Evolutionary conservation across 2,113 vertebrate species (phyloP), one percentile per base, ranked within the genome.

Genomic region (Vicugna pacos): DNA sequence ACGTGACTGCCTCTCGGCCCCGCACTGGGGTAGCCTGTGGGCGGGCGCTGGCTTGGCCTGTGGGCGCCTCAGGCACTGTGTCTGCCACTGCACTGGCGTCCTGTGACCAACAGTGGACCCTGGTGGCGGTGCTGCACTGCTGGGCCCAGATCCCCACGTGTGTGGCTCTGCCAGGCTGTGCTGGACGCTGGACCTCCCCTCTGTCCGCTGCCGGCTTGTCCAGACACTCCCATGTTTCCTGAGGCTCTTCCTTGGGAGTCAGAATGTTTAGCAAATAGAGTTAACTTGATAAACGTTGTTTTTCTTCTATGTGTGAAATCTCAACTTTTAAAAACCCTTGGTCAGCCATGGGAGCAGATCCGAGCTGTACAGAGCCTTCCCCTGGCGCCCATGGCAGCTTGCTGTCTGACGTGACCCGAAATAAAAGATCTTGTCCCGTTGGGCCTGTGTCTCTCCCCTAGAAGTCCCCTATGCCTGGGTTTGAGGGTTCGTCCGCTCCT

Each of bases 121-220:
- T 4, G 50, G 38, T 28, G 72, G 60, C 35, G 5, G 3, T 11
- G 72, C 79, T 26, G 12, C 4, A 0, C 64, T 12, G 38, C 32
- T 12, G 52, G 73, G 30, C 65, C 82, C 1, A 9, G 52, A 5
- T 1, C 15, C 35, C 12, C 14, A 35, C 0, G 0, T 10, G 54
- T 32, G 81, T 15, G 6, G 26, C 67, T 32, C 26, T 17, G 32
- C 64, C 24, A 10, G 64, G 32, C 46, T 13, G n/a, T 46, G 17
- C 26, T 28, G 69, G 56, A 28, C 17, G 15, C 22, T 4, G 14
- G 50, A 7, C 32, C 58, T 22, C 14, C 48, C 19, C 38, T 48
- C 54, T 15, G 14, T 2, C 60, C 10, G 0, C 30, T 22, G 22
- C 28, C 3, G 2, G 48, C 52, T 60, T 0, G 0, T 46, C 89